These are phyloP conservation scores for Caenorhabditis sp. DNA, from an alignment of 2,888 invertebrate genomes.

Conservation along the genomic window DNA sequence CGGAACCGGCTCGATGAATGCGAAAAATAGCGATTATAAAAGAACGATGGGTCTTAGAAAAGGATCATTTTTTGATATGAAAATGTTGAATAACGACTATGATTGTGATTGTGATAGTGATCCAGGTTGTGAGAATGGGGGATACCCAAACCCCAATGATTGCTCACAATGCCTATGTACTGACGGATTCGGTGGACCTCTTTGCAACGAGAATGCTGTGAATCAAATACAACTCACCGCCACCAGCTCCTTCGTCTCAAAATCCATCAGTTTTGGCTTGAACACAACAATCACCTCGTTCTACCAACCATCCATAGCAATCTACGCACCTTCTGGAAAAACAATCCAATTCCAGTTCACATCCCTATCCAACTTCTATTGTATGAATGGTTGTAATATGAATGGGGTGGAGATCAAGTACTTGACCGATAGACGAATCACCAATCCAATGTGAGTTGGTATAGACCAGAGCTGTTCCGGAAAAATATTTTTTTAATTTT, in stretches of 20 bases:
- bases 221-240: background rate
- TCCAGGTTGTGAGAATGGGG: background rate
- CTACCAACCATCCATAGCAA: background rate
- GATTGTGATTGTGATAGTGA: slow-evolving; percentile 49
- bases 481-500: too few relatives aligned
- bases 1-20: slow-evolving; percentile 49
- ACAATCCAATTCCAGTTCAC: slow-evolving; percentile 10
- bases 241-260: background rate
- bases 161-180: background rate
- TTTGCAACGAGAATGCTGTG: background rate
- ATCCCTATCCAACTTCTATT: slow-evolving; percentile 1
- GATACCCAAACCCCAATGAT: background rate
- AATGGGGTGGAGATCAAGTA: slow-evolving; percentile 23
- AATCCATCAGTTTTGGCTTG: background rate
- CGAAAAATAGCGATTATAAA: slow-evolving; percentile 46
- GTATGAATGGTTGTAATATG: slow-evolving; percentile 11
- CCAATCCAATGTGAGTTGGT: slow-evolving; percentile 18
- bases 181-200: background rate
- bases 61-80: slow-evolving; percentile 59
- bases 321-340: slow-evolving; percentile 7
- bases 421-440: background rate
- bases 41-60: slow-evolving; percentile 55
- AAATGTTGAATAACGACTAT: slow-evolving; percentile 66
- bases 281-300: background rate
- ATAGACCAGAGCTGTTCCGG: too few relatives aligned